Percentiles rank a stretch among this genome's conserved stretches.
Evolutionary conservation across 2,113 vertebrate genomes (phyloP).

Genomic region (Periophthalmodon schlosseri): DNA sequence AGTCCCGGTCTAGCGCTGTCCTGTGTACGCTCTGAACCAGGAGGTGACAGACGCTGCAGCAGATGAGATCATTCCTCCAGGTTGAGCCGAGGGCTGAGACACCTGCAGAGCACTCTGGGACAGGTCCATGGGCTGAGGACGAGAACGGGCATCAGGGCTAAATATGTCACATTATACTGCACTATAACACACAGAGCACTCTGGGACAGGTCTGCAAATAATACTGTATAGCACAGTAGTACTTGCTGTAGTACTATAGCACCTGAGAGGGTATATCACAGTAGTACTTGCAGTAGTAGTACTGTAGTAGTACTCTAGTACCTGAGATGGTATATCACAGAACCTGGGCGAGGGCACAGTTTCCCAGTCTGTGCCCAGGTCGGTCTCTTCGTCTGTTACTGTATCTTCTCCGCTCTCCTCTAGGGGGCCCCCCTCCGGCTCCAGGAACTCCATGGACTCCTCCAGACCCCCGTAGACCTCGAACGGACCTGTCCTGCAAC

Average conservation of each 20-base stretch:
- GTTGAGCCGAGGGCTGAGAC: slow-evolving; percentile 84
- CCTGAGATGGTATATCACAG: slow-evolving; percentile 96
- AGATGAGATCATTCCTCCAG: slow-evolving; percentile 94
- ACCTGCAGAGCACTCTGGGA: slow-evolving; percentile 90
- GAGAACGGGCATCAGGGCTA: not conserved
- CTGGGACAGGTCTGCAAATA: not conserved
- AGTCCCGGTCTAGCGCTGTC: slow-evolving; percentile 82
- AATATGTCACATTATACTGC: too few species aligned
- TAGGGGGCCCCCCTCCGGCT: slow-evolving; percentile 84
- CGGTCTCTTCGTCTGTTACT: slow-evolving; percentile 92
- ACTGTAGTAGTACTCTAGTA: not conserved
- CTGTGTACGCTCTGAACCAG: slow-evolving; percentile 93
- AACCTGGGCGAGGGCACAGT: slow-evolving; percentile 95
- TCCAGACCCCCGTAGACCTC: slow-evolving; percentile 92
- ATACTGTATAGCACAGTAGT: not conserved
- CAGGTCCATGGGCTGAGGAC: slow-evolving; percentile 84
- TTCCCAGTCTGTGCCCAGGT: slow-evolving; percentile 98
- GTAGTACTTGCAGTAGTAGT: not conserved
- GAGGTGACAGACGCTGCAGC: slow-evolving; percentile 94
- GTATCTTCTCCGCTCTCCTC: slow-evolving; percentile 93
- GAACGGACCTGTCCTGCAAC: slow-evolving; percentile 85
- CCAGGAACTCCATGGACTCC: slow-evolving; percentile 97
- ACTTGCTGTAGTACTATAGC: not conserved
- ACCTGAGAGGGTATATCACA: not conserved
- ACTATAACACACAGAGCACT: not conserved